Base-by-base conservation (phyloP, 2,888 invertebrate species). In the Chrysolina americana region DNA sequence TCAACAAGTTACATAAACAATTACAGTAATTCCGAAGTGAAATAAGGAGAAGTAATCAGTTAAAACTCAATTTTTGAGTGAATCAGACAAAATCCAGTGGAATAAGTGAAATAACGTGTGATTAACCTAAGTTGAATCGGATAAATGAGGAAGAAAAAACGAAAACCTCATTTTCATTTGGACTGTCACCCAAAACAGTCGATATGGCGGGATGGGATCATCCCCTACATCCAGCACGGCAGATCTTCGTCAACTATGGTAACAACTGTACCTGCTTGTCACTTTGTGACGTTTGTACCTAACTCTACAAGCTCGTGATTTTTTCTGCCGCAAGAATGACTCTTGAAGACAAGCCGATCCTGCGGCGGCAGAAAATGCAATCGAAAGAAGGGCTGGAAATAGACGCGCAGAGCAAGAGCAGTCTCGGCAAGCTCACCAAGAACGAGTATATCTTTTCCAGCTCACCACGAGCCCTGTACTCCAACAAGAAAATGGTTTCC, bases 381-480 rank as follows among this genome's bases (percentile, higher is more conserved):
- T 75, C 77, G 6, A 78, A 76, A 70, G 75, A 75, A 28, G 73
- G 66, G 36, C 21, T 79, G 17, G 74, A 73, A 50, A 69, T 76
- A 23, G 76, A 78, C 11, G 41, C 68, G 11, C 75, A 76, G n/a
- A 68, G 48, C 36, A 65, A 47, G 19, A 77, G 74, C 47, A 79
- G 81, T 68, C 64, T 64, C 28, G 74, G 77, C 3, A 78, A 78
- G 62, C n/a, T 81, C 50, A 71, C 79, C 56, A 81, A 81, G 71
- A 81, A 80, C 66, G 90, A 91, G 76, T 92, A 90, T 82, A 91
- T 90, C 73, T 92, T 91, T 87, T 89, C 91, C 84, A 92, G 90
- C 87, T 90, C 91, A n/a, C 92, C 92, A 8, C 86, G 90, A 68
- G 92, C 91, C 11, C 88, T 92, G 59, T 91, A 91, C 87, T 89